Percentiles rank a stretch among this genome's conserved stretches.
Conservation (phyloP, 2,888 invertebrate species). For the Smittia aterrima region DNA sequence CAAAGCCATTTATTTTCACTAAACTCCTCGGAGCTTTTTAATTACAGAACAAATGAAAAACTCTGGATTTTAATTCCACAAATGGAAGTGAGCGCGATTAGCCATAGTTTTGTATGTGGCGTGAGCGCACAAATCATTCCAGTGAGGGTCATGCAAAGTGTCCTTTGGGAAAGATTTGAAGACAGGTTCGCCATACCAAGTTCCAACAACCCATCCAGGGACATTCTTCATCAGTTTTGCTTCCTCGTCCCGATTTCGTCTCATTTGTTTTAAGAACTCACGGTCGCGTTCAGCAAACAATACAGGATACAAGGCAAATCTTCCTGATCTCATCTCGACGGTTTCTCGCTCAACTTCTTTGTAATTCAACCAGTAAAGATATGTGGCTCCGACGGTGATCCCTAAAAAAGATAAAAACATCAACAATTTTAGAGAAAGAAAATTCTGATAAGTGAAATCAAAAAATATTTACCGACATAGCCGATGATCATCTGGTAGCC, state of each 20-base stretch:
- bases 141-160: conserved; percentile 62
- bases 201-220: conserved; percentile 87
- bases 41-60: conserved; percentile 9
- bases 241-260: conserved; percentile 80
- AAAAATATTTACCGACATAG: conserved; percentile 54
- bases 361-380: conserved; percentile 59
- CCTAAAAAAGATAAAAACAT: conserved; percentile 42
- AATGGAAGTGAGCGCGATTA: conserved; percentile 57
- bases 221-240: conserved; percentile 84
- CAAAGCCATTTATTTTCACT: conserved; percentile 4
- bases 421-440: not conserved
- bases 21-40: not conserved
- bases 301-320: conserved; percentile 73
- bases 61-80: conserved; percentile 55
- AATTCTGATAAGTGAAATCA: conserved; percentile 34
- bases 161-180: conserved; percentile 69
- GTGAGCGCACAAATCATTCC: conserved; percentile 73
- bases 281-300: conserved; percentile 82
- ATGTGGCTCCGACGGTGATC: conserved; percentile 59
- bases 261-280: conserved; percentile 75
- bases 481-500: conserved; percentile 65
- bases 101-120: conserved; percentile 56
- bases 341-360: conserved; percentile 58
- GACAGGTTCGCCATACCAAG: conserved; percentile 79
- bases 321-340: conserved; percentile 74